phyloP scores from a whole-genome alignment of 2,888 invertebrate genomes.

The Amblyjoppa fuscipennis region DNA sequence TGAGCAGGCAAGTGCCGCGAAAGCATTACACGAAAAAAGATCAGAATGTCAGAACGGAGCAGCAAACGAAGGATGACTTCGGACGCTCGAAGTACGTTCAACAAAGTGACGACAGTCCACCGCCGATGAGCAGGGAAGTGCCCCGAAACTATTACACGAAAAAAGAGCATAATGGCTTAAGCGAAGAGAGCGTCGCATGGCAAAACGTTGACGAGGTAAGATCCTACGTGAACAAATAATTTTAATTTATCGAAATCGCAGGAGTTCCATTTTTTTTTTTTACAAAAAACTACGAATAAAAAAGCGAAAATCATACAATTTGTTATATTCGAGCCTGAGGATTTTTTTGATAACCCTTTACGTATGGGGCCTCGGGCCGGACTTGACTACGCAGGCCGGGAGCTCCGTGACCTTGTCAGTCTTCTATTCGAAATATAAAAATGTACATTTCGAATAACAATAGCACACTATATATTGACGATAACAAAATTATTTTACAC shows the following conservation, averaged over 20 bases:
- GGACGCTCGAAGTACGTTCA: conserved; percentile 70
- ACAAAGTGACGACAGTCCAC: conserved; percentile 75
- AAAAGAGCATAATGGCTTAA: conserved; percentile 78
- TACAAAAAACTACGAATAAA: background rate
- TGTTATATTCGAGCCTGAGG: background rate
- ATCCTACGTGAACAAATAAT: background rate
- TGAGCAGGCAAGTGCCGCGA: conserved; percentile 80
- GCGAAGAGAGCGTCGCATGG: conserved; percentile 80
- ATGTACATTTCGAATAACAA: no score
- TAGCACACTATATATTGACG: no score
- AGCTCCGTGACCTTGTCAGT: no score
- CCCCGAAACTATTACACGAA: conserved; percentile 80
- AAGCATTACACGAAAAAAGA: conserved; percentile 81
- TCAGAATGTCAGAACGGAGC: conserved; percentile 73
- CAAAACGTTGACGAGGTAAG: conserved; percentile 71
- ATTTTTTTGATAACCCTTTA: background rate
- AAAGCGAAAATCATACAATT: background rate
- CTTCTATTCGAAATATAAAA: no score
- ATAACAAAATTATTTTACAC: no score
- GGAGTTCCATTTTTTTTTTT: background rate
- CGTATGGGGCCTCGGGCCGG: no score
- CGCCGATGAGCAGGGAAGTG: conserved; percentile 78
- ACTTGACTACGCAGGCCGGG: no score
- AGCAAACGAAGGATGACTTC: conserved; percentile 71
- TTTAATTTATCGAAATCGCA: background rate